Evolutionary conservation across 1,140 invertebrate genomes (phyloP), one percentile per base, ranked within the genome.

Genomic region (Lordiphosa stackelbergi): DNA sequence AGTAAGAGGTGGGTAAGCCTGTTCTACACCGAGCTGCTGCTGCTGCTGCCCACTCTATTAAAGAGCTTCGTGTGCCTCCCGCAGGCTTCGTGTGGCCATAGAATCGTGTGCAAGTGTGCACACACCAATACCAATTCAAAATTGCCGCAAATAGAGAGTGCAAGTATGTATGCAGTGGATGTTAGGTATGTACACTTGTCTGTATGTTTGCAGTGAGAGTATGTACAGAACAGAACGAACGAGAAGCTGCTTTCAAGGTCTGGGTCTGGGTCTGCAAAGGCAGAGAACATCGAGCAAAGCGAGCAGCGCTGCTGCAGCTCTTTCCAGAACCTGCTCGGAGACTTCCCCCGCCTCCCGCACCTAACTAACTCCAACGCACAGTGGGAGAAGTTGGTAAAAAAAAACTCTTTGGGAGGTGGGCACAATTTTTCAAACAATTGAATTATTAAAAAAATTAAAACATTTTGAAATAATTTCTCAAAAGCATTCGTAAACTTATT

Each of bases 191-290:
- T 3, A 28, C 40, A 40, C 46, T 9, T 62, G 53, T 43, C 51
- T 47, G 40, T 43, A 19, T 28, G 48, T 34, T 19, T 24, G 62
- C 36, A 66, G 66, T 61, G 56, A 66, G 66, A 61, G 66, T 66
- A 61, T 61, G 34, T 58, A 59, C 49, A 62, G n/a, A 22, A 48
- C 45, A 55, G 24, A 40, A 28, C 13, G 10, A 37, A 38, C 38
- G 59, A 63, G 59, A 78, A 70, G 64, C 62, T 61, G 71, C 66
- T 81, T 85, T 85, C 81, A 85, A 85, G 81, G 81, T 85, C 81
- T 85, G 81, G 55, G 69, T 53, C 53, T 53, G 45, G 22, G 10
- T 16, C 40, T 45, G 38, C 11, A 41, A 42, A 19, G 13, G 36
- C 36, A 54, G 24, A 47, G 37, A 51, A 35, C 24, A 41, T 9